A percentile compares a stretch with the other conserved stretches of the same genome.
phyloP scores from a whole-genome alignment of 2,797 vertebrate genomes.

The Clarias platycephalus region DNA sequence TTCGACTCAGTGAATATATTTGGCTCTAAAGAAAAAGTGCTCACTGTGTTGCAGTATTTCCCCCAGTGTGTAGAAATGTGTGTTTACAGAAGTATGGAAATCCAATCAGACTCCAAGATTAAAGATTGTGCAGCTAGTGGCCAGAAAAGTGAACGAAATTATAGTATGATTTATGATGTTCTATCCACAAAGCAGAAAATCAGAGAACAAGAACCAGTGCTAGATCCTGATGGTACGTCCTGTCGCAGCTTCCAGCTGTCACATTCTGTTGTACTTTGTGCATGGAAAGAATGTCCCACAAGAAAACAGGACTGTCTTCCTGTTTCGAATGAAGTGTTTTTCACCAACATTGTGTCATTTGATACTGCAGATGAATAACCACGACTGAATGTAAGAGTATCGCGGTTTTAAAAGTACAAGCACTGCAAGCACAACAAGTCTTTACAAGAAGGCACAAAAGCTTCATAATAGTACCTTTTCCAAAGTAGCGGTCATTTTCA shows the following conservation, averaged over 20 bases:
- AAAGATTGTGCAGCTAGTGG: background rate
- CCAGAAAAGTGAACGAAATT: background rate
- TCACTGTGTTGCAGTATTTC: background rate
- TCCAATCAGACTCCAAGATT: background rate
- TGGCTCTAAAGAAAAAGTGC: background rate
- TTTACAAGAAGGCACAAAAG: background rate
- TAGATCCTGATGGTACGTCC: background rate
- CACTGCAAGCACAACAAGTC: background rate
- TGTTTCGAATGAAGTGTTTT: slow-evolving; percentile 33
- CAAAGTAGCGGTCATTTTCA: background rate
- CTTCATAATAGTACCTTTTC: background rate
- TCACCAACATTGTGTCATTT: slow-evolving; percentile 34
- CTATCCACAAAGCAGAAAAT: background rate
- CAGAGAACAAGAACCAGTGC: background rate
- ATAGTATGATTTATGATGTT: background rate
- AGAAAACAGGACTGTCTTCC: slow-evolving; percentile 27
- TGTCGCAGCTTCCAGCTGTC: background rate
- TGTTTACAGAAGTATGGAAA: background rate
- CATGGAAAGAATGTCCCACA: background rate
- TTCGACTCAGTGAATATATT: background rate
- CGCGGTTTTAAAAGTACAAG: background rate
- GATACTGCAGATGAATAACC: slow-evolving; percentile 19
- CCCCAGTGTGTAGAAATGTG: background rate
- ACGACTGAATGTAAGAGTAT: slow-evolving; percentile 16
- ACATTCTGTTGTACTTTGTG: background rate